Evolutionary conservation across 2,113 vertebrate species (phyloP).

Genomic region (Pongo abelii): DNA sequence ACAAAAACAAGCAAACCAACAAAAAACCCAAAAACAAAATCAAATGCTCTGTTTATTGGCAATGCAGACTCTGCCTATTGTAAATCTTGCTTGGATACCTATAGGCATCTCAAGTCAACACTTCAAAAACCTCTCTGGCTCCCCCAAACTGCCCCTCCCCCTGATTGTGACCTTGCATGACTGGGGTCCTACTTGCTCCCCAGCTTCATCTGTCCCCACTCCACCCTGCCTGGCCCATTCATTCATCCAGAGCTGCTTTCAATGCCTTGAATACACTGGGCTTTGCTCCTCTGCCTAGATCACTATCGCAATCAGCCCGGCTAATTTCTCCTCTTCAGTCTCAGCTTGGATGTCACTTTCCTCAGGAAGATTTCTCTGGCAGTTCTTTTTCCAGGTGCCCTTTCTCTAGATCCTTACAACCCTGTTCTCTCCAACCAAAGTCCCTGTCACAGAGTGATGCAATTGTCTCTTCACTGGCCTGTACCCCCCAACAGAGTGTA

Average conservation of each 20-base stretch:
- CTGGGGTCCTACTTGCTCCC: background rate
- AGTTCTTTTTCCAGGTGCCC: background rate
- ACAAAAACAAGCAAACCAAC: background rate
- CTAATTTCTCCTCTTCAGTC: background rate
- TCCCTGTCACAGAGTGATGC: background rate
- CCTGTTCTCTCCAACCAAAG: background rate
- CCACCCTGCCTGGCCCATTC: background rate
- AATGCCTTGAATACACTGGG: background rate
- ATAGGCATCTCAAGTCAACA: background rate
- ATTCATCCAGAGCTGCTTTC: background rate
- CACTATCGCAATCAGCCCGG: background rate
- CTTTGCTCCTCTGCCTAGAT: background rate
- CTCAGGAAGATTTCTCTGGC: background rate
- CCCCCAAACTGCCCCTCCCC: too few relatives aligned
- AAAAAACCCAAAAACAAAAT: background rate
- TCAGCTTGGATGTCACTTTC: background rate
- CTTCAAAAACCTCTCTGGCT: accelerated
- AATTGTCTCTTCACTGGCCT: background rate
- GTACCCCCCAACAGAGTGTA: background rate
- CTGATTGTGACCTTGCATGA: background rate
- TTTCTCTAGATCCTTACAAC: background rate
- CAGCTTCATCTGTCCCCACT: too few relatives aligned
- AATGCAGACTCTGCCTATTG: background rate
- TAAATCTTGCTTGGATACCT: background rate
- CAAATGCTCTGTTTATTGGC: background rate